phyloP scores from a whole-genome alignment of 2,113 vertebrate species.

The Noctilio leporinus region DNA sequence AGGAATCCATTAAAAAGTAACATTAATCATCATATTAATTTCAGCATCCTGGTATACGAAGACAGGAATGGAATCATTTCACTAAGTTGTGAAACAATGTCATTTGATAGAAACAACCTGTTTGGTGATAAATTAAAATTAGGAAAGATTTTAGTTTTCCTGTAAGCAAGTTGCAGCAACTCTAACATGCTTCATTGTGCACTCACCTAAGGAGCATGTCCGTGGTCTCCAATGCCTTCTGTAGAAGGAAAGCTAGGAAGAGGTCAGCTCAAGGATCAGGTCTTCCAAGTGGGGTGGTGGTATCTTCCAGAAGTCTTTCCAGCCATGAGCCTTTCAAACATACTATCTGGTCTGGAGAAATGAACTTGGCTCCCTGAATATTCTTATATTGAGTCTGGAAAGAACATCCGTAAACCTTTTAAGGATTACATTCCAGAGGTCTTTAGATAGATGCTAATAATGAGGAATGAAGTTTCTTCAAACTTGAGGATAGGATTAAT shows the following conservation, averaged over 20 bases:
- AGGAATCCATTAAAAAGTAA: no score
- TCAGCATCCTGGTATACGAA: no score
- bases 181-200: neutral
- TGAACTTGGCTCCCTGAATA: no score
- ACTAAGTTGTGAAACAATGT: no score
- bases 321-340: neutral
- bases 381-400: neutral
- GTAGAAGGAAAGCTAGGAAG: neutral
- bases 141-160: neutral
- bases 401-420: neutral
- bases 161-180: no score
- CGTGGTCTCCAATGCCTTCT: neutral
- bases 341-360: neutral
- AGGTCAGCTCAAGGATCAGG: neutral
- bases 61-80: no score
- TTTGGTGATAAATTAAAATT: no score
- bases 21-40: no score
- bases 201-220: neutral
- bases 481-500: neutral
- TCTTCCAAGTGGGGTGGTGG: rapidly evolving
- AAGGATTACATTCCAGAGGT: neutral
- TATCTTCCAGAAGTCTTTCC: neutral
- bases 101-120: no score
- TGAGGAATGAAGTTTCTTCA: neutral
- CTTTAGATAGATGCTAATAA: neutral